Percentiles rank a stretch among this genome's conserved stretches.
Conservation (phyloP, 1,140 invertebrate genomes). For the Chlorops oryzae region DNA sequence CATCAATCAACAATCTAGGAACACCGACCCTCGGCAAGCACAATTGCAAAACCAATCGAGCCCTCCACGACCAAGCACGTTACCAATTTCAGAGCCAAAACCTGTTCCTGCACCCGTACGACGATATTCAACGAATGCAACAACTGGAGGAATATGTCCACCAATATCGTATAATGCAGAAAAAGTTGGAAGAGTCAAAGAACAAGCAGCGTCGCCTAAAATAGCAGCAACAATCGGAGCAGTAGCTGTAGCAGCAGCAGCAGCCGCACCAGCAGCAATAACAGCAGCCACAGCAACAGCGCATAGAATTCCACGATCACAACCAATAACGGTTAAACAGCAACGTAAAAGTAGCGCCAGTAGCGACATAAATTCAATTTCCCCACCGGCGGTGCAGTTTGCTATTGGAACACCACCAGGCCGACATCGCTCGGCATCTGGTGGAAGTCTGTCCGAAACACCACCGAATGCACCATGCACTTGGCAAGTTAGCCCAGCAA, state of each 20-base stretch:
- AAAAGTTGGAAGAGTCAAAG: too few relatives aligned
- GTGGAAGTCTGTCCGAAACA: constrained; percentile 61
- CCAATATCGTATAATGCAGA: too few relatives aligned
- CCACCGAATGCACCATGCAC: constrained; percentile 62
- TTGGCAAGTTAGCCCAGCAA: constrained; percentile 66
- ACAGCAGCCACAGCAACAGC: constrained; percentile 18
- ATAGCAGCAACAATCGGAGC: neutral
- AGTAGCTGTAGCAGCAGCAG: neutral
- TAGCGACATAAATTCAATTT: constrained; percentile 78
- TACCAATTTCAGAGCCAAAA: constrained; percentile 69
- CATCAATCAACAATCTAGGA: too few relatives aligned
- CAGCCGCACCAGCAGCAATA: constrained; percentile 18
- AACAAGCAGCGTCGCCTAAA: neutral
- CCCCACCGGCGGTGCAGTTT: constrained; percentile 84
- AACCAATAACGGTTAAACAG: constrained; percentile 72
- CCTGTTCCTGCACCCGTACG: constrained; percentile 68
- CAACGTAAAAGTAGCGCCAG: constrained; percentile 57
- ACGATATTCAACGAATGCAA: constrained; percentile 31
- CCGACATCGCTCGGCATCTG: constrained; percentile 58
- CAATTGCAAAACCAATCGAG: constrained; percentile 48
- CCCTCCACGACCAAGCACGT: constrained; percentile 62
- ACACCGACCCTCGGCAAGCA: constrained; percentile 10
- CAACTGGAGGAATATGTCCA: neutral
- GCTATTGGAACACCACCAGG: constrained; percentile 83
- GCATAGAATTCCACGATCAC: constrained; percentile 65